Evolutionary conservation across 2,113 vertebrate genomes (phyloP).

Genomic region (Protobothrops mucrosquamatus): DNA sequence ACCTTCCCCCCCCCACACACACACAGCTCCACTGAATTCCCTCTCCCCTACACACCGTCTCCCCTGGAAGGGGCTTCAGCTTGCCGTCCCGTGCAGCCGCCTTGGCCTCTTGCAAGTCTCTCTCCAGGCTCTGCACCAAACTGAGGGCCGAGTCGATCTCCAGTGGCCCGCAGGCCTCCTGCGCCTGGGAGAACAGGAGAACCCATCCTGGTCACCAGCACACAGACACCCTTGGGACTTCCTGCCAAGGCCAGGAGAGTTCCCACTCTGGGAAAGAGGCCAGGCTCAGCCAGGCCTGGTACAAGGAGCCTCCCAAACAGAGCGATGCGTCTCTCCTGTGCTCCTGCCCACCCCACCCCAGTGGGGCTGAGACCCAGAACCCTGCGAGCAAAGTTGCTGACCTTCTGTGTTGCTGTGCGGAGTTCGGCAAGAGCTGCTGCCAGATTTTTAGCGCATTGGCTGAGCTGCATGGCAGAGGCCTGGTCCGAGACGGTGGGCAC

Average conservation of each 20-base stretch:
- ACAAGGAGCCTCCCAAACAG: neutral
- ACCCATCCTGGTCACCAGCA: fast-evolving
- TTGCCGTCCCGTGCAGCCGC: constrained; percentile 85
- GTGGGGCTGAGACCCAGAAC: no score
- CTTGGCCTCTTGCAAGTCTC: constrained; percentile 90
- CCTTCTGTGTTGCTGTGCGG: constrained; percentile 92
- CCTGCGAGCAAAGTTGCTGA: constrained; percentile 40
- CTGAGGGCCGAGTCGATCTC: constrained; percentile 93
- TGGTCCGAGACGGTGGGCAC: constrained; percentile 92
- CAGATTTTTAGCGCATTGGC: constrained; percentile 95
- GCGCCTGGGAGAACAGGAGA: constrained; percentile 73
- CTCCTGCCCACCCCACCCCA: neutral
- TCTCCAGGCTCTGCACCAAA: constrained; percentile 86
- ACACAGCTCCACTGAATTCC: neutral
- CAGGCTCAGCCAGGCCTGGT: neutral
- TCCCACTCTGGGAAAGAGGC: neutral
- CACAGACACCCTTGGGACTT: neutral
- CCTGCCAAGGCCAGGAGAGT: neutral
- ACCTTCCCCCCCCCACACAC: neutral
- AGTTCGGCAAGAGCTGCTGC: constrained; percentile 88
- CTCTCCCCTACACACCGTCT: constrained; percentile 74
- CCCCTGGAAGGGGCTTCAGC: constrained; percentile 90
- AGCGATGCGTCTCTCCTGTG: neutral
- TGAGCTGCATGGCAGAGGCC: constrained; percentile 96
- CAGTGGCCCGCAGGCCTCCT: constrained; percentile 93